A percentile compares a stretch with the other conserved stretches of the same genome.
Evolutionary conservation across 1,140 invertebrate genomes (phyloP).

Genomic region (Neocloeon triangulifer): DNA sequence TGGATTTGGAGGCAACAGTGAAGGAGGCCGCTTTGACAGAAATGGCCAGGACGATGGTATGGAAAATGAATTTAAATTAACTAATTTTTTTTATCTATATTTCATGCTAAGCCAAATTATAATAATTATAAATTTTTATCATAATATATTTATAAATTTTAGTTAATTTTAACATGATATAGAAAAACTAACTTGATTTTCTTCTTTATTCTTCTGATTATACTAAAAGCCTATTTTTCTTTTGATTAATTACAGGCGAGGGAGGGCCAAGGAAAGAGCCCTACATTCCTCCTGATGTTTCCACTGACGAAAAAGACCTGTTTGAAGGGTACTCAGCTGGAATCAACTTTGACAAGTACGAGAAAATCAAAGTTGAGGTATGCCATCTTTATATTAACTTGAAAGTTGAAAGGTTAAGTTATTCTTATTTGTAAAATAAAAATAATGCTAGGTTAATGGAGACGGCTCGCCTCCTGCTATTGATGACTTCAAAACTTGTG

Average conservation of each 20-base stretch:
- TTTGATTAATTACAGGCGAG: slow-evolving; percentile 8
- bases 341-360: slow-evolving; percentile 77
- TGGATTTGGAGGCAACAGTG: slow-evolving; percentile 4
- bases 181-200: background rate
- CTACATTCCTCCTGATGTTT: slow-evolving; percentile 63
- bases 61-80: too few relatives aligned
- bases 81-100: too few relatives aligned
- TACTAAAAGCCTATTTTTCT: background rate
- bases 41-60: too few relatives aligned
- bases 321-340: slow-evolving; percentile 51
- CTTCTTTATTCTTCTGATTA: too few relatives aligned
- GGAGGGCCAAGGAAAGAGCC: slow-evolving; percentile 28
- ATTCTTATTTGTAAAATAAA: slow-evolving; percentile 3
- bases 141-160: too few relatives aligned
- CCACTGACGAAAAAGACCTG: slow-evolving; percentile 40
- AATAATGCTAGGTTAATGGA: slow-evolving; percentile 27
- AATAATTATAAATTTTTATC: too few relatives aligned
- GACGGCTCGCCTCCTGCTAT: slow-evolving; percentile 38
- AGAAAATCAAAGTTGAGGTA: slow-evolving; percentile 59
- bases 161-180: too few relatives aligned
- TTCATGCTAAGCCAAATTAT: too few relatives aligned
- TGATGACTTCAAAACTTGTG: slow-evolving; percentile 41
- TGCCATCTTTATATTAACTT: slow-evolving; percentile 7
- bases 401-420: slow-evolving; percentile 1
- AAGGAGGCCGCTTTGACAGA: too few relatives aligned